Base-by-base conservation (phyloP, 2,888 invertebrate species). In the Nasonovia ribisnigri region DNA sequence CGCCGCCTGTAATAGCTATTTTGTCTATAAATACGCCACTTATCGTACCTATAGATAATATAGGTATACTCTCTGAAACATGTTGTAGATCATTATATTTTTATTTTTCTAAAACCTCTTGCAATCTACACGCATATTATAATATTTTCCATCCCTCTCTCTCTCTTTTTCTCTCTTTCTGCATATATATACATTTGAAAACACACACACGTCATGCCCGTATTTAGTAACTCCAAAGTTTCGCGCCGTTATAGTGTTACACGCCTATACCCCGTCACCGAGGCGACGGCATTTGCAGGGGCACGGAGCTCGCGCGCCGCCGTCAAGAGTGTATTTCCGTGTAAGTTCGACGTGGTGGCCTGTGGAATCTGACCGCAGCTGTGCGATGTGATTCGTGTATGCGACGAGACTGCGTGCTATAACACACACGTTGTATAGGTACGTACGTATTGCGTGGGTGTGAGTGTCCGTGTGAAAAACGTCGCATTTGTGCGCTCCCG, bases 351-450 rank as follows among this genome's bases (percentile, higher is more conserved):
- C 86, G 90, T 43, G 60, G 67, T 67, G 67, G 86, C 57, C 93
- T 86, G 67, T 92, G 93, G 93, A 93, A 90, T 93, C 90, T 93
- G 93, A 93, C 93, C 93, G 90, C 93, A 93, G 93, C 93, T 90
- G 93, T 90, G 93, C 93, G 90, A 93, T 48, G 84, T 57, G 89
- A 60, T 88, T 84, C 77, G 48, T 51, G 77, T 87, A 42, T 87
- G 60, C 91, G 54, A 84, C 36, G 77, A 36, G 36, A 77, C 36
- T 77, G 16, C 8, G 24, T 67, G 36, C 20, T 36, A 36, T 77
- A 36, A 20, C 36, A 77, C 20, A 8, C 3, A 77, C 8, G 6
- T 8, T 20, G 20, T 77, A 36, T 67, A 36, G 77, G 77, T 36
- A 77, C 36, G 36, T 36, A 36, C 77, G 36, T 20, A 42, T 57